These are phyloP conservation scores for Eristalis pertinax DNA, from an alignment of 2,888 invertebrate genomes.

Conservation along the genomic window DNA sequence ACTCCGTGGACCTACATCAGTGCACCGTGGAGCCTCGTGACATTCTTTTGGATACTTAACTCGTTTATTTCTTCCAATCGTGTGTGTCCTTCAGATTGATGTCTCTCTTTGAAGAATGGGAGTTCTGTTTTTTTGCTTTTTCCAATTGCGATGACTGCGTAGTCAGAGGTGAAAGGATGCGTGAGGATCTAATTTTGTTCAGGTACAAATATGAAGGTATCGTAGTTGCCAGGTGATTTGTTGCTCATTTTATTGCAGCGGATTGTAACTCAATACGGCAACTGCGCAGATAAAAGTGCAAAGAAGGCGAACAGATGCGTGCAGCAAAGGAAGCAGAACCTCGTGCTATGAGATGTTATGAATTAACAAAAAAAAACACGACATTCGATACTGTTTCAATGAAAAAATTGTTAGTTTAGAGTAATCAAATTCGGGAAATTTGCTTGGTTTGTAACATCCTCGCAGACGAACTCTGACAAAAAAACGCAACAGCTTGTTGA, in stretches of 20 bases:
- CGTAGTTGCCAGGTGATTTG: constrained; percentile 38
- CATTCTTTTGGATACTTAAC: constrained; percentile 33
- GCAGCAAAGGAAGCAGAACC: not conserved
- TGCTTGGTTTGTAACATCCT: not conserved
- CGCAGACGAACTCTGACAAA: too few relatives aligned
- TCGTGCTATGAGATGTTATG: constrained; percentile 1
- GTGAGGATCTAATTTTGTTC: not conserved
- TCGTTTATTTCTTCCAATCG: constrained; percentile 3
- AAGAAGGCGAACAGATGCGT: constrained; percentile 21
- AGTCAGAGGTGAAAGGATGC: not conserved
- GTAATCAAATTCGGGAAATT: not conserved
- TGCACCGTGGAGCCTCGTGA: constrained; percentile 12
- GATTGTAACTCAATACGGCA: constrained; percentile 41
- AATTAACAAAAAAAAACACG: not conserved
- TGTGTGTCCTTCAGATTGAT: constrained; percentile 12
- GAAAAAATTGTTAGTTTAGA: not conserved
- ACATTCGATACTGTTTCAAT: not conserved
- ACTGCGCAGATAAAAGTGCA: constrained; percentile 13
- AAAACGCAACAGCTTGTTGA: too few relatives aligned
- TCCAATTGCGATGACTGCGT: not conserved
- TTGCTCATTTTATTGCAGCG: constrained; percentile 17
- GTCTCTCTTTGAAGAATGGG: not conserved
- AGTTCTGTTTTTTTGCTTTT: not conserved
- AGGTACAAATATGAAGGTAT: not conserved
- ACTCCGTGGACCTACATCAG: constrained; percentile 31